These are phyloP conservation scores for Allenopithecus nigroviridis DNA, from an alignment of 2,797 vertebrate species.

Conservation along the genomic window DNA sequence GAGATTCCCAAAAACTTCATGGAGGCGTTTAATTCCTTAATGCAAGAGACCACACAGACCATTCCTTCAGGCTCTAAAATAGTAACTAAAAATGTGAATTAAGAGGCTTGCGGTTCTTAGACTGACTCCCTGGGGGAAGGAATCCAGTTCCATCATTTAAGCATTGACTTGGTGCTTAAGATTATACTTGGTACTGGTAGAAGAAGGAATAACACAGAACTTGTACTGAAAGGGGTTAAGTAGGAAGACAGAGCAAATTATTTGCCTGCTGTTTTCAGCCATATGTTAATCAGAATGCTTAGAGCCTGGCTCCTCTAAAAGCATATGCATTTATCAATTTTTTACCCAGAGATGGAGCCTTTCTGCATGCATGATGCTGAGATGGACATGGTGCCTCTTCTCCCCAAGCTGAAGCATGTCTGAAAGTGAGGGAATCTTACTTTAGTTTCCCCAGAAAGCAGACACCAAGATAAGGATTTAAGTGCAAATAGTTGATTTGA, in stretches of 20 bases:
- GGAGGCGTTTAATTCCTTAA: neutral
- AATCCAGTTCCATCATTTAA: neutral
- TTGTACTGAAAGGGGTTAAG: neutral
- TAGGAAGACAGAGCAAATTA: neutral
- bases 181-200: neutral
- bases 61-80: neutral
- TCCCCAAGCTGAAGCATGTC: neutral
- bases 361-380: neutral
- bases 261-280: neutral
- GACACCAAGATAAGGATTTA: neutral
- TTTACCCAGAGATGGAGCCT: neutral
- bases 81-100: neutral
- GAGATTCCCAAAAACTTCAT: neutral
- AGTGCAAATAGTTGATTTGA: neutral
- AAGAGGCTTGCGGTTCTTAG: neutral
- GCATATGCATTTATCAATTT: neutral
- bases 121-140: neutral
- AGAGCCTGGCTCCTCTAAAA: neutral
- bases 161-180: neutral
- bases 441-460: neutral
- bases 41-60: neutral
- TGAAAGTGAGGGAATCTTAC: neutral
- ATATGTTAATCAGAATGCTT: neutral
- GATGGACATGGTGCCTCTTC: neutral
- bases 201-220: neutral